Base-by-base conservation (phyloP, 2,888 invertebrate genomes). In the Polietes domitor region DNA sequence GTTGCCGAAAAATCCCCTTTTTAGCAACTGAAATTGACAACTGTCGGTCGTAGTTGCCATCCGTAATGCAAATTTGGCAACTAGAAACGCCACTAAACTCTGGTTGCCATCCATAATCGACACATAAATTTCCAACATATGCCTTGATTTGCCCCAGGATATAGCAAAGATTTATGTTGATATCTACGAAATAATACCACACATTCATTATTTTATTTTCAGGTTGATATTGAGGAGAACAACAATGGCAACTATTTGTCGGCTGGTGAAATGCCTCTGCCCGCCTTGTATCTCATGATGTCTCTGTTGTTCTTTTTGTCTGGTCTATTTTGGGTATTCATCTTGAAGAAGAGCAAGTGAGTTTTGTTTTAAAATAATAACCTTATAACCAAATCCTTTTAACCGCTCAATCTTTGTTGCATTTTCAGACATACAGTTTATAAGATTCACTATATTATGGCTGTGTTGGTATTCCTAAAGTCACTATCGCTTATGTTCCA, bases 361-460 rank as follows among this genome's bases (percentile, higher is more conserved):
- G 93, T 86, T 47, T 9, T n/a, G 2, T 75, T 53, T 55, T 41
- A n/a, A n/a, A 55, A 19, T 61, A 53, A 10, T 2, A 47, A 47
- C n/a, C n/a, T n/a, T 47, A 10, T 41, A 41, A 41, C 2, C 32
- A 37, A 41, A 63, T 12, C 37, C 3, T 19, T 41, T 15, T 43
- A 50, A n/a, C n/a, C n/a, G n/a, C n/a, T n/a, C n/a, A n/a, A 24
- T 50, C 21, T 61, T 37, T 73, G 6, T 26, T 63, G n/a, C 12
- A n/a, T 91, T 91, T 93, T 83, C 86, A 95, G 95, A 85, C 96
- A 97, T 89, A 95, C 96, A 0, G 97, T 99, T 0, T 99, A 96
- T 92, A 97, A 98, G 92, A 98, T 99, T 87, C 99, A 99, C 92
- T 98, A 98, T 88, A 94, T 99, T 86, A 99, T 99, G 99, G 96